phyloP scores from a whole-genome alignment of 1,140 invertebrate genomes.

The Whitmania pigra region DNA sequence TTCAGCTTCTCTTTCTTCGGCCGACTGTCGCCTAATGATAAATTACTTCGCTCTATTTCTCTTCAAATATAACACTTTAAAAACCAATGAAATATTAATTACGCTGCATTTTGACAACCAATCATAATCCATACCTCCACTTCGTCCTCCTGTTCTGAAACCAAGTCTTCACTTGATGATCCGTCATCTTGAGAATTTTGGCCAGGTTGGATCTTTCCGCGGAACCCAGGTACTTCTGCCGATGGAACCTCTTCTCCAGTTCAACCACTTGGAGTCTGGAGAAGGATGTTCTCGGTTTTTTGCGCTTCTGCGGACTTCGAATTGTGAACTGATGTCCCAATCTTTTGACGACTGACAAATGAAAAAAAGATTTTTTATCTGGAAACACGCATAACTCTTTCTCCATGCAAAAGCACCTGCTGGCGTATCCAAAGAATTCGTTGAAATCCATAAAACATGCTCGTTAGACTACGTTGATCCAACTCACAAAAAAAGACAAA shows the following conservation, averaged over 20 bases:
- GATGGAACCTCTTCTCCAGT: slow-evolving; percentile 90
- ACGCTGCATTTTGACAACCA: background rate
- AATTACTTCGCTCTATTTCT: no score
- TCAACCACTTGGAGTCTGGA: slow-evolving; percentile 62
- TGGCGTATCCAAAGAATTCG: no score
- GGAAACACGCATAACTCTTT: no score
- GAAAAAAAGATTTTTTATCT: no score
- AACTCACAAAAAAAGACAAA: no score
- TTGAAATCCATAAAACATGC: no score
- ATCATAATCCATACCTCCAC: slow-evolving; percentile 56
- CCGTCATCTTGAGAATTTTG: slow-evolving; percentile 92
- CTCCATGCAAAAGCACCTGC: no score
- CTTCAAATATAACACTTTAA: no score
- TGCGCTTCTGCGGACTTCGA: slow-evolving; percentile 87
- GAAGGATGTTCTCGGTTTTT: slow-evolving; percentile 94
- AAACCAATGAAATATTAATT: background rate
- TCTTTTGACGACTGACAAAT: no score
- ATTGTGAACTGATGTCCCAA: slow-evolving; percentile 87
- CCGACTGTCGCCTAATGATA: slow-evolving; percentile 72
- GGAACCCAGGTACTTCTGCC: slow-evolving; percentile 95
- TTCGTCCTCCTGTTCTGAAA: slow-evolving; percentile 92
- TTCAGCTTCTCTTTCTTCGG: slow-evolving; percentile 89
- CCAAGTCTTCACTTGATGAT: slow-evolving; percentile 78
- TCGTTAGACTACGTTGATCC: no score
- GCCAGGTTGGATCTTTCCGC: slow-evolving; percentile 84